Percentiles rank a stretch among this genome's conserved stretches.
Evolutionary conservation across 2,797 vertebrate species (phyloP).

Genomic region (Schizopygopsis pylzovi): DNA sequence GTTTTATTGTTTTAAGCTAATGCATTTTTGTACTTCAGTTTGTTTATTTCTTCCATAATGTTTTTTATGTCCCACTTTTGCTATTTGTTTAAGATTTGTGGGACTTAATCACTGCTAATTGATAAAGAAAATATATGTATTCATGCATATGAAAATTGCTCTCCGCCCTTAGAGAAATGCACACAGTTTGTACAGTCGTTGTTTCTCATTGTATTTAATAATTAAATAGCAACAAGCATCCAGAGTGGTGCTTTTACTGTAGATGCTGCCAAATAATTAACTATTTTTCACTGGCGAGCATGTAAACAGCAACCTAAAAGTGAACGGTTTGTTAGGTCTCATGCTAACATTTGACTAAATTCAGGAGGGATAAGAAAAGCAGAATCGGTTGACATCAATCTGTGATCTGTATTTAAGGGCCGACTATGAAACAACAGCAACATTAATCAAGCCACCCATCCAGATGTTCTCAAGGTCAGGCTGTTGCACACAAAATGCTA

Average conservation of each 20-base stretch:
- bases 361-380: conserved; percentile 29
- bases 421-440: conserved; percentile 40
- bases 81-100: conserved; percentile 31
- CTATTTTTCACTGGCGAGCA: conserved; percentile 52
- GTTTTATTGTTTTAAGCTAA: conserved; percentile 24
- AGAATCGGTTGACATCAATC: conserved; percentile 49
- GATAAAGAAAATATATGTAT: conserved; percentile 21
- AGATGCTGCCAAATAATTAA: conserved; percentile 59
- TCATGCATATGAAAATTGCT: conserved; percentile 42
- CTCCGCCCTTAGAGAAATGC: conserved; percentile 53
- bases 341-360: conserved; percentile 10
- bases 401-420: conserved; percentile 46
- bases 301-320: conserved; percentile 52
- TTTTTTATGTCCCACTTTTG: conserved; percentile 24
- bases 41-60: conserved; percentile 23
- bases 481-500: conserved; percentile 43
- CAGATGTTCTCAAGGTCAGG: conserved; percentile 59
- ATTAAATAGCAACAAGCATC: conserved; percentile 59
- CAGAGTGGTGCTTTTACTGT: conserved; percentile 42
- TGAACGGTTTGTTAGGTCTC: conserved; percentile 43
- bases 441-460: conserved; percentile 55
- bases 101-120: conserved; percentile 33
- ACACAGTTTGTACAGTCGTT: conserved; percentile 16
- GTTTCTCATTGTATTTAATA: conserved; percentile 64
- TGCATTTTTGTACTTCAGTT: neutral